These are phyloP conservation scores for Dolichotis patagonum DNA, from an alignment of 2,113 vertebrate genomes.

Conservation along the genomic window DNA sequence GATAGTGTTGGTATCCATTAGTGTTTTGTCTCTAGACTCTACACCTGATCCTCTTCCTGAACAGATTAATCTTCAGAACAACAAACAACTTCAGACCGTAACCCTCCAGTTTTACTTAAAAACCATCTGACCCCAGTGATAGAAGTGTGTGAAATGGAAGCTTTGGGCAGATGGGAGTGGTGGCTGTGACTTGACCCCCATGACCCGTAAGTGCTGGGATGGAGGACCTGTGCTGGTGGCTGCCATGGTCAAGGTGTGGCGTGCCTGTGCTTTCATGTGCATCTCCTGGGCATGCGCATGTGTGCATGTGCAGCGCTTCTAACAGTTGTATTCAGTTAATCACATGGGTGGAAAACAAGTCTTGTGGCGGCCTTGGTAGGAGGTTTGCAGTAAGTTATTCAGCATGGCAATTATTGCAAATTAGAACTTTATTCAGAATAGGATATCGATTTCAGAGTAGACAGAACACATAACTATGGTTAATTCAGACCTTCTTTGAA, in stretches of 20 bases:
- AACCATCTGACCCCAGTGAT: conserved; percentile 70
- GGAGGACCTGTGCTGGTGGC: conserved; percentile 17
- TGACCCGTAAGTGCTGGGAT: conserved; percentile 75
- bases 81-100: conserved; percentile 61
- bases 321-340: conserved; percentile 83
- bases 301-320: conserved; percentile 45
- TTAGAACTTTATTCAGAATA: conserved; percentile 78
- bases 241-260: conserved; percentile 57
- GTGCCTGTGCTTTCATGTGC: not conserved
- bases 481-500: conserved; percentile 75
- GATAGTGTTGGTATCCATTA: not conserved
- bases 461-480: conserved; percentile 50
- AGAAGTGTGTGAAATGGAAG: conserved; percentile 74
- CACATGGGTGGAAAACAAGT: conserved; percentile 78
- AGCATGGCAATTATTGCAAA: conserved; percentile 79
- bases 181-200: conserved; percentile 65
- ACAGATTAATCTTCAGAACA: conserved; percentile 69
- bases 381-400: conserved; percentile 78
- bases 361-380: conserved; percentile 71
- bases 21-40: not conserved
- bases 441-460: conserved; percentile 72
- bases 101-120: conserved; percentile 76
- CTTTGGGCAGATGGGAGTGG: conserved; percentile 81
- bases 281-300: not conserved
- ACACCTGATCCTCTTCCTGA: not conserved